Percentiles rank a stretch among this genome's conserved stretches.
Conservation (phyloP, 2,797 vertebrate genomes). For the Chiroxiphia lanceolata region DNA sequence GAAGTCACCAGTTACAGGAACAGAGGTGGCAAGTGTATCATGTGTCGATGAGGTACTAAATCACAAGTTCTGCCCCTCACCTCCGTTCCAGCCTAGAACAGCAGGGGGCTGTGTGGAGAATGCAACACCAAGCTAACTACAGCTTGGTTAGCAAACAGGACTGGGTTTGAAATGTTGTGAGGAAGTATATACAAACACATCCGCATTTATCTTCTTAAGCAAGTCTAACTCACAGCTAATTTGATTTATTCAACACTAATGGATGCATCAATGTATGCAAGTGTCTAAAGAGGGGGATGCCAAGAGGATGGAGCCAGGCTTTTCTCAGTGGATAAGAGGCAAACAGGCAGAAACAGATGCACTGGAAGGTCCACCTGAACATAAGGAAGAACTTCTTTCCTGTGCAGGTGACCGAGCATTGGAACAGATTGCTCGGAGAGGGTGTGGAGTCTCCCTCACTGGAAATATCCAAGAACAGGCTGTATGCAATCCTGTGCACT, state of each 20-base stretch:
- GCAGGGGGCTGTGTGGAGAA: accelerated
- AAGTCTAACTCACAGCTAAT: background rate
- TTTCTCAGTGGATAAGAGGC: no score
- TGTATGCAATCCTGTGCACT: accelerated
- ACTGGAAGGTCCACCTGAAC: background rate
- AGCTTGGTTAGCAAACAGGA: accelerated
- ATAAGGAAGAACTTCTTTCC: background rate
- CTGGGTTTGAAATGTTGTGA: accelerated
- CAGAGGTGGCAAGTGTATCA: accelerated
- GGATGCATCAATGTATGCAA: accelerated
- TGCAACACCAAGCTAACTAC: accelerated
- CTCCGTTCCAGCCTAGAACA: accelerated
- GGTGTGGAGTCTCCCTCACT: accelerated
- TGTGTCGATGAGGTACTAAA: accelerated
- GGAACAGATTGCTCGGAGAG: background rate
- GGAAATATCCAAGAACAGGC: background rate
- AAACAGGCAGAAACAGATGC: background rate
- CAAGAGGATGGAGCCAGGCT: background rate
- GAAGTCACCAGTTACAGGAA: no score
- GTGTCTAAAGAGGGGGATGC: background rate
- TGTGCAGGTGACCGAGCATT: background rate
- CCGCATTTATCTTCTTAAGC: accelerated
- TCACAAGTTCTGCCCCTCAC: accelerated
- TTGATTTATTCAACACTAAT: background rate
- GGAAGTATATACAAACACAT: accelerated